Evolutionary conservation across 1,140 invertebrate species (phyloP), one percentile per base, ranked within the genome.

Genomic region (Helicorthomorpha holstii): DNA sequence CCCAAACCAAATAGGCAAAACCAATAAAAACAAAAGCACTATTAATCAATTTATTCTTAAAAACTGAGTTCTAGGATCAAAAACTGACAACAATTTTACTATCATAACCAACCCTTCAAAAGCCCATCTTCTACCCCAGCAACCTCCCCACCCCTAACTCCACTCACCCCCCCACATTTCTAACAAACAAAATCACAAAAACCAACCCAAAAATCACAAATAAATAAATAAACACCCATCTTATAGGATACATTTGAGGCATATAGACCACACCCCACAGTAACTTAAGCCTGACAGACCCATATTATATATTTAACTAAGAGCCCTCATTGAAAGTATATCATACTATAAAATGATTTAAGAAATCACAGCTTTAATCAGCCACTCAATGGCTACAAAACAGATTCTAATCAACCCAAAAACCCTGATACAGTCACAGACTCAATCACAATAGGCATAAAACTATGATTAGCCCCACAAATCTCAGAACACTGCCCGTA

Each of bases 361-460:
- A 75, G 68, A 71, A 73, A 72, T 65, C 71, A 73, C 46, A 69
- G 70, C 72, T 75, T 75, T 63, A 67, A 72, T 74, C 44, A 46
- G 44, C 44, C 44, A 71, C 73, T 68, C 56, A 50, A 46, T 56
- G 27, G 54, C 22, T 50, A 52, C 29, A 50, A 49, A 4, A 24
- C 43, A 54, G 44, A 26, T 72, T 74, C 29, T 22, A 43, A 50
- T 44, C 49, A 59, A 27, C 46, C 29, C 44, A 59, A 62, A 56
- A 66, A 64, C 34, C 24, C 38, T 21, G 26, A 10, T 4, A 58
- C 38, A 43, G 27, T 27, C 42, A 57, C 50, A 38, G 56, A 50
- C 49, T 81, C 75, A 61, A 81, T 62, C 53, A 72, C 68, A 75
- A 82, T 82, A 51, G 80, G 80, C 72, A 84, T 83, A 75, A 82